A percentile compares a stretch with the other conserved stretches of the same genome.
Conservation (phyloP, 37 sponge, comb jelly and placozoan species). For the Oopsacas minuta region DNA sequence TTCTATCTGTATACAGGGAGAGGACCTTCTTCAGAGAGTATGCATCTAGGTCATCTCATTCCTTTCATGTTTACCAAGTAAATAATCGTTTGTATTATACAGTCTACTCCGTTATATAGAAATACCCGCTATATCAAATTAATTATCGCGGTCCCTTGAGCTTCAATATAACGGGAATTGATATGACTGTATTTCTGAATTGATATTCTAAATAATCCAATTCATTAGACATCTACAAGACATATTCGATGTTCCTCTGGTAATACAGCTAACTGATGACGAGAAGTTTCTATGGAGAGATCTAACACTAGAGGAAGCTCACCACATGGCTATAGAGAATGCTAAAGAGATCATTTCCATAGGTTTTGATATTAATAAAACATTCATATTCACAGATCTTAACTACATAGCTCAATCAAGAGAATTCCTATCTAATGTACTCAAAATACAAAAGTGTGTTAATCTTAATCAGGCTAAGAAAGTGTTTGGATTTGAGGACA, state of each 20-base stretch:
- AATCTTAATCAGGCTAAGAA: slow-evolving; percentile 90
- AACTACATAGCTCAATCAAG: slow-evolving; percentile 71
- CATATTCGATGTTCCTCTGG: slow-evolving; percentile 95
- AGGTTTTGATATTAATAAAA: slow-evolving; percentile 90
- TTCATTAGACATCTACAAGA: slow-evolving; percentile 83
- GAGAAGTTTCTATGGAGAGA: slow-evolving; percentile 99
- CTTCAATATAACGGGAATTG: neutral
- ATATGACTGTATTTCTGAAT: neutral
- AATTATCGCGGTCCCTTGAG: neutral
- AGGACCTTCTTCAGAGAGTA: slow-evolving; percentile 92
- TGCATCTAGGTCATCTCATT: slow-evolving; percentile 95
- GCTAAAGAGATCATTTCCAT: slow-evolving; percentile 98
- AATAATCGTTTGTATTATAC: neutral
- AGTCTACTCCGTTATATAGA: neutral
- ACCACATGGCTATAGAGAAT: slow-evolving; percentile 77
- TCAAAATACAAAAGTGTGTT: slow-evolving; percentile 85
- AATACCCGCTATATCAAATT: neutral
- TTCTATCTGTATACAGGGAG: slow-evolving; percentile 98
- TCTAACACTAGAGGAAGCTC: slow-evolving; percentile 71
- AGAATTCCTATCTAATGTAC: slow-evolving; percentile 57
- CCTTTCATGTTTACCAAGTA: slow-evolving; percentile 98
- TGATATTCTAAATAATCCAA: neutral
- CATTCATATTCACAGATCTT: slow-evolving; percentile 95
- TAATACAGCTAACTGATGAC: slow-evolving; percentile 97
- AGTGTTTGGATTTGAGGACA: slow-evolving; percentile 90